phyloP scores from a whole-genome alignment of 2,113 vertebrate genomes.

The Corythaixoides concolor region DNA sequence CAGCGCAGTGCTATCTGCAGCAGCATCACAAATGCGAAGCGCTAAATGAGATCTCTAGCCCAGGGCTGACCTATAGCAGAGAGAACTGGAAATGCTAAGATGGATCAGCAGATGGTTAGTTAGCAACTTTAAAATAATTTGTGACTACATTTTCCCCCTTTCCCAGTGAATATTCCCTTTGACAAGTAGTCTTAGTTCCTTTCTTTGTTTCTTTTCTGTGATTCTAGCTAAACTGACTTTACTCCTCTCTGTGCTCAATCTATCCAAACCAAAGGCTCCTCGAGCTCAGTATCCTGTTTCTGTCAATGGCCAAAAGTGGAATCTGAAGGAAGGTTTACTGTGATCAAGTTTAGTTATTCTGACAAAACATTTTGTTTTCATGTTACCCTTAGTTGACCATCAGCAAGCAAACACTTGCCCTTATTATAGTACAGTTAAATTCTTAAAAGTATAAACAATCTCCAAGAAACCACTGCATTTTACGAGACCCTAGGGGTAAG shows the following conservation, averaged over 20 bases:
- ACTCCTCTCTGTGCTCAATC: neutral
- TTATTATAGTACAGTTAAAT: neutral
- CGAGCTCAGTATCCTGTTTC: neutral
- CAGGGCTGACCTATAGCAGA: neutral
- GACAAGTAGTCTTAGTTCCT: neutral
- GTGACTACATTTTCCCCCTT: neutral
- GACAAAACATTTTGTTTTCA: neutral
- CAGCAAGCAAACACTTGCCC: neutral
- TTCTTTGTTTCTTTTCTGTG: neutral
- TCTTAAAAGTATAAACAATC: neutral
- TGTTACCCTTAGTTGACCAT: neutral
- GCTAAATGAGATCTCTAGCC: neutral
- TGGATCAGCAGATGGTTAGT: neutral
- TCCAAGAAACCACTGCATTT: neutral
- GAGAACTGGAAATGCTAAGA: neutral
- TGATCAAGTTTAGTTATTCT: neutral
- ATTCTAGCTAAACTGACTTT: neutral
- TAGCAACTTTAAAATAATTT: neutral
- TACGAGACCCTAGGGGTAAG: neutral
- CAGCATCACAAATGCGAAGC: neutral
- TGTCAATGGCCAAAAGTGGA: neutral
- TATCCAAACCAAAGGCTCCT: neutral
- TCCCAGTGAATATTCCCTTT: neutral
- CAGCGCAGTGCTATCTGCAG: neutral
- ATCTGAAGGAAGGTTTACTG: neutral